Conservation (phyloP, 2,797 vertebrate species). For the Coreius guichenoti region DNA sequence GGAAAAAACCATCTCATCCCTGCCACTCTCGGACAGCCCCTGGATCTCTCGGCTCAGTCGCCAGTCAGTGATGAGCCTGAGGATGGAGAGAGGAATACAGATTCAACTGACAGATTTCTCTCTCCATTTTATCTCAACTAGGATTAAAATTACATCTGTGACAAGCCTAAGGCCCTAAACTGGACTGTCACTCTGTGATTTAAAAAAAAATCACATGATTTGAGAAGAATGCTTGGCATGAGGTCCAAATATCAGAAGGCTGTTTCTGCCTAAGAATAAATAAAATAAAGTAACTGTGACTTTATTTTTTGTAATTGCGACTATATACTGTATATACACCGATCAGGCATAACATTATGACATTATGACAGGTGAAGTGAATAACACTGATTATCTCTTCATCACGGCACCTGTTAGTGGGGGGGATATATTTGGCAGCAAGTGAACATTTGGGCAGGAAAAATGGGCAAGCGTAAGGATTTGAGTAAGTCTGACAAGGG, state of each 20-base stretch:
- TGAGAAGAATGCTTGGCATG: background rate
- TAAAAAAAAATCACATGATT: background rate
- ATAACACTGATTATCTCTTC: too few species aligned
- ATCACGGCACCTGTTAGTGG: too few species aligned
- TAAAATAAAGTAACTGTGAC: background rate
- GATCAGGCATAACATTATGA: too few species aligned
- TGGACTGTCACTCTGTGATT: constrained; percentile 32
- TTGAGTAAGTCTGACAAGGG: too few species aligned
- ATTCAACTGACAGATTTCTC: constrained; percentile 40
- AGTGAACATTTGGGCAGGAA: too few species aligned
- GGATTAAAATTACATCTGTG: constrained; percentile 44
- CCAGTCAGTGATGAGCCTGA: constrained; percentile 28
- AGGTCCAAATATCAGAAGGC: background rate
- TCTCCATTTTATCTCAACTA: constrained; percentile 34
- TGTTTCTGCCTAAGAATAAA: background rate
- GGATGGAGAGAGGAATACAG: constrained; percentile 38
- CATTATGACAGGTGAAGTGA: too few species aligned
- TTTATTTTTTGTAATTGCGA: background rate
- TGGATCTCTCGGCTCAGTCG: constrained; percentile 28
- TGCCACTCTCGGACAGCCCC: constrained; percentile 32
- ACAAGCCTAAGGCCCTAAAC: constrained; percentile 18
- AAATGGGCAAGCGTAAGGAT: too few species aligned
- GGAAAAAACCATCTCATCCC: constrained; percentile 43
- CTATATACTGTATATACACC: background rate
- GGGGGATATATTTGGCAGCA: too few species aligned